Base-by-base conservation (phyloP, 2,113 vertebrate genomes). In the Gobius niger region DNA sequence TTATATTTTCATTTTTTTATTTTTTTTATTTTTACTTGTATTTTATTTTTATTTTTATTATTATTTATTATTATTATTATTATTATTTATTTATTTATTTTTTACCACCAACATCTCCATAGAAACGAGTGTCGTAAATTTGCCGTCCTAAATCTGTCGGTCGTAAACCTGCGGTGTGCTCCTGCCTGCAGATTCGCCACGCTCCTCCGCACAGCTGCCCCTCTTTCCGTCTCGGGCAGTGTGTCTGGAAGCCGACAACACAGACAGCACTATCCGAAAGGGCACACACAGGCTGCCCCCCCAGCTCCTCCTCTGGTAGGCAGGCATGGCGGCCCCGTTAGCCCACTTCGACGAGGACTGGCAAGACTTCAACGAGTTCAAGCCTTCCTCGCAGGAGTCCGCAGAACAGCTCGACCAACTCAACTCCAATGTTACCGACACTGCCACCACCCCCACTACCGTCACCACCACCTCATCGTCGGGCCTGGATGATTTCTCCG, bases 291-390 rank as follows among this genome's bases (percentile, higher is more conserved):
- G 73, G 66, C 65, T 49, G 72, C 5, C 47, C 65, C 47, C 65
- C 14, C 51, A 49, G 76, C 47, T 72, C 62, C 66, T 15, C 24
- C 34, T 72, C 24, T 34, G 24, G 24, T 4, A 34, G 70, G 82
- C 83, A 81, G 93, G 86, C 75, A 96, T 97, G 95, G 96, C 95
- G 92, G 95, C 95, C 50, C 95, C 95, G 83, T 82, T 94, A 60
- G 93, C 94, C 59, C 93, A 93, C 82, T 93, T 94, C n/a, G 95
- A 96, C 14, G 96, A 96, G 76, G 96, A 99, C 86, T 99, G 97
- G 97, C 95, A 99, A 76, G 97, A 99, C 87, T 98, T 98, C 78
- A 96, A 97, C 80, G 96, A 97, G 71, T 98, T 99, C 82, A 94
- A 94, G 86, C 85, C 95, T n/a, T 82, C 92, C 63, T 83, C 92